Evolutionary conservation across 2,797 vertebrate genomes (phyloP).

Genomic region (Hephaestus fuliginosus): DNA sequence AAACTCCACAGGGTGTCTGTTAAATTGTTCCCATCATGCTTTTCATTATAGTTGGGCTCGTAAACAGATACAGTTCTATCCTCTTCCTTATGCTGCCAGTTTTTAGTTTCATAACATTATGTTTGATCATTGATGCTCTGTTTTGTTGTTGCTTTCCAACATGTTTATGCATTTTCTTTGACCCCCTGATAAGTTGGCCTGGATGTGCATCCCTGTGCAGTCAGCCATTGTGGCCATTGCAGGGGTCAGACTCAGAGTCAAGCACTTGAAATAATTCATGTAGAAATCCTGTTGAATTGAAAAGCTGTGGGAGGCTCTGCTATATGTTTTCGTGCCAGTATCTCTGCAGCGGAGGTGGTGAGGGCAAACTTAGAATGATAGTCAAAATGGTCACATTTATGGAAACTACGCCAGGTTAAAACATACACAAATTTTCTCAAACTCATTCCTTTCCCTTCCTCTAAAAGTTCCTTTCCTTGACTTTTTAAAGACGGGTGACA

Average conservation of each 20-base stretch:
- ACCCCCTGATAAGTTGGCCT: background rate
- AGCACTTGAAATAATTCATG: background rate
- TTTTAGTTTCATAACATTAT: too few relatives aligned
- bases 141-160: background rate
- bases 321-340: background rate
- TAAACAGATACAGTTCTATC: background rate
- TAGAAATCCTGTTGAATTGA: background rate
- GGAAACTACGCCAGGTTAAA: background rate
- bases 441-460: background rate
- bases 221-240: background rate
- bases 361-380: background rate
- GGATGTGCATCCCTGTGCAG: background rate
- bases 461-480: background rate
- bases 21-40: background rate
- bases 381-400: background rate
- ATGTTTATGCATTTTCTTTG: background rate
- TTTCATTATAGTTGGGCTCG: too few relatives aligned
- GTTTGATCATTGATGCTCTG: too few relatives aligned
- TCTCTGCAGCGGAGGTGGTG: background rate
- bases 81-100: too few relatives aligned
- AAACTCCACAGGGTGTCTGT: too few relatives aligned
- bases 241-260: background rate
- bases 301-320: background rate
- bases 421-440: too few relatives aligned
- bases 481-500: constrained; percentile 11